Base-by-base conservation (phyloP, 1,140 invertebrate genomes). In the Cyrtorhinus lividipennis region DNA sequence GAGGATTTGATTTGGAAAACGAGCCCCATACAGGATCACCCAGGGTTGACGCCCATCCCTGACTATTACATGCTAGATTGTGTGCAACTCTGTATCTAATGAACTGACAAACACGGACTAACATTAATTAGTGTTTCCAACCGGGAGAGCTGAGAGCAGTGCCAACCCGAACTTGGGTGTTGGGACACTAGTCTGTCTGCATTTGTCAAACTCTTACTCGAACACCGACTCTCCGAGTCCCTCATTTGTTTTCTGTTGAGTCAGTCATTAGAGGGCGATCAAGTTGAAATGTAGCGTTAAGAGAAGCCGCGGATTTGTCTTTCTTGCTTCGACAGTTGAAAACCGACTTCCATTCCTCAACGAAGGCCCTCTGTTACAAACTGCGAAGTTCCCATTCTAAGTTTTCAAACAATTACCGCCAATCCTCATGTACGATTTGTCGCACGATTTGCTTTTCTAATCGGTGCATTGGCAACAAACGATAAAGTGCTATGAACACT, bases 21-120 rank as follows among this genome's bases (percentile, higher is more conserved):
- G 30, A 38, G 30, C 30, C 15, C 30, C 30, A 15, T 5, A 38
- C 5, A 38, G 30, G 30, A 38, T 38, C 30, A 38, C 5, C n/a
- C n/a, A n/a, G n/a, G n/a, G 30, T 15, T 8, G 30, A 5, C 30
- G 5, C 23, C 56, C 56, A 24, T 24, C 56, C 56, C 20, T 24
- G 56, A 57, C 56, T 57, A 57, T 57, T 24, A 57, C 56, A 57
- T 57, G 56, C 20, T 57, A 57, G 56, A 57, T 57, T 57, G 56
- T 57, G 56, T 57, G 24, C 56, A 57, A 57, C 5, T 57, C 56
- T 57, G 56, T 24, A 57, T 57, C 56, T 57, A 57, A 57, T 57
- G 56, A 57, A 57, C 56, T 57, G 56, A 24, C 24, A 57, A 57
- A 57, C 56, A 24, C 20, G 56, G 56, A 23, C 20, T 24, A 57